Evolutionary conservation across 2,113 vertebrate species (phyloP), one percentile per base, ranked within the genome.

Genomic region (Oophaga pumilio): DNA sequence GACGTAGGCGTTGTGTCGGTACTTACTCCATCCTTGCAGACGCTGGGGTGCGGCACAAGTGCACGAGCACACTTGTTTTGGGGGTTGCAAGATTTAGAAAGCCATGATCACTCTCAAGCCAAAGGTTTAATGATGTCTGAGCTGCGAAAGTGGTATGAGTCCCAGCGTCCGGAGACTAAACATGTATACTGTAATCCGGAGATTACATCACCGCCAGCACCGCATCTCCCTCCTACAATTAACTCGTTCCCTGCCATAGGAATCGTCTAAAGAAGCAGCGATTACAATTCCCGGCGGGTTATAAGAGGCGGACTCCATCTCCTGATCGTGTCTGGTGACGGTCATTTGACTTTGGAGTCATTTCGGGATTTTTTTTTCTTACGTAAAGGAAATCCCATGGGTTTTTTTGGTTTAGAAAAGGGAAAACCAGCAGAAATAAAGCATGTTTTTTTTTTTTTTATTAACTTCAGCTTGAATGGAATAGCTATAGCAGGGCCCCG

Each of bases 11-110:
- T 43, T 1, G 33, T 5, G 33, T 1, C 5, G 57, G 69, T 43
- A 73, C 69, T 73, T 73, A 73, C 69, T 73, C 69, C 69, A 73
- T 73, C 6, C 43, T 73, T 73, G 69, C 28, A 73, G 69, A 73
- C 9, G 0, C 7, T 43, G 8, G 0, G 69, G 69, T 18, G 28
- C 69, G n/a, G 69, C 28, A 73, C 69, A 73, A 73, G 69, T 73
- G 69, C 69, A 43, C 15, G 8, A 17, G 69, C 69, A 73, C 69
- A 43, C 69, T 73, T 73, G 69, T 73, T 73, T 73, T 15, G 28
- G 69, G 69, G 0, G 3, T 73, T 73, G 69, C 26, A 43, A 1
- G 28, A 18, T 17, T 73, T 73, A 73, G 69, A 73, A 43, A 73
- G 69, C 69, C 69, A 73, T 73, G 28, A 43, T 73, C 9, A 73